Evolutionary conservation across 2,888 invertebrate genomes (phyloP).

Genomic region (Trichacis sp.): DNA sequence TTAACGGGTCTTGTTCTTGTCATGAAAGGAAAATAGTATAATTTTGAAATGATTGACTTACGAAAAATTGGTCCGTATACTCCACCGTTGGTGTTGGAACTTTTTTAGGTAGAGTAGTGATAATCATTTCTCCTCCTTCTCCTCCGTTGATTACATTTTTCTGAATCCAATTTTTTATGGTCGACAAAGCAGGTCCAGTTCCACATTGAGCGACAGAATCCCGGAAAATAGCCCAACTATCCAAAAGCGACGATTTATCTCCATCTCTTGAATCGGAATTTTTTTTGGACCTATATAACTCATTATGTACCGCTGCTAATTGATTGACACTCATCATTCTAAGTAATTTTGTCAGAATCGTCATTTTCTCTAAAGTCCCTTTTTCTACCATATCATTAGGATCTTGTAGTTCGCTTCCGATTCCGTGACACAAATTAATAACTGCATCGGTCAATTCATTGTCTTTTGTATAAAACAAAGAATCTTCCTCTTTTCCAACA

Average conservation of each 20-base stretch:
- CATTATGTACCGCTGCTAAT: neutral
- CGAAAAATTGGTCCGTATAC: slow-evolving; percentile 74
- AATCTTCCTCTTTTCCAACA: slow-evolving; percentile 70
- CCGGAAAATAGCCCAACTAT: slow-evolving; percentile 76
- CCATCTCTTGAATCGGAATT: slow-evolving; percentile 61
- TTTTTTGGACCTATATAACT: slow-evolving; percentile 65
- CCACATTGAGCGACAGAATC: slow-evolving; percentile 78
- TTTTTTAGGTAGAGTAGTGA: slow-evolving; percentile 71
- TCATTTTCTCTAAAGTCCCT: slow-evolving; percentile 75
- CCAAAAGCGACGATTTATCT: slow-evolving; percentile 56
- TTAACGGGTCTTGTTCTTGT: no score
- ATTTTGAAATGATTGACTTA: no score
- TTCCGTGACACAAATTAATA: slow-evolving; percentile 70
- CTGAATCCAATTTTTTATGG: slow-evolving; percentile 75
- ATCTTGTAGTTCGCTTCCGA: slow-evolving; percentile 74
- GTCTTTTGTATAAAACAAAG: slow-evolving; percentile 60
- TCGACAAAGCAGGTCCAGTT: slow-evolving; percentile 77
- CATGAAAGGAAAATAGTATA: no score
- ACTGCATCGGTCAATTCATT: slow-evolving; percentile 55
- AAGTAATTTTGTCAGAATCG: slow-evolving; percentile 72
- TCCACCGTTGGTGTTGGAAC: slow-evolving; percentile 76
- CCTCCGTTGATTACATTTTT: slow-evolving; percentile 70
- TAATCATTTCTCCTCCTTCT: slow-evolving; percentile 74
- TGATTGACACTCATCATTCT: slow-evolving; percentile 73
- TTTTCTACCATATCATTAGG: slow-evolving; percentile 73